Percentiles rank a stretch among this genome's conserved stretches.
phyloP scores from a whole-genome alignment of 1,140 invertebrate species.

The Philotrypesis tridentata region DNA sequence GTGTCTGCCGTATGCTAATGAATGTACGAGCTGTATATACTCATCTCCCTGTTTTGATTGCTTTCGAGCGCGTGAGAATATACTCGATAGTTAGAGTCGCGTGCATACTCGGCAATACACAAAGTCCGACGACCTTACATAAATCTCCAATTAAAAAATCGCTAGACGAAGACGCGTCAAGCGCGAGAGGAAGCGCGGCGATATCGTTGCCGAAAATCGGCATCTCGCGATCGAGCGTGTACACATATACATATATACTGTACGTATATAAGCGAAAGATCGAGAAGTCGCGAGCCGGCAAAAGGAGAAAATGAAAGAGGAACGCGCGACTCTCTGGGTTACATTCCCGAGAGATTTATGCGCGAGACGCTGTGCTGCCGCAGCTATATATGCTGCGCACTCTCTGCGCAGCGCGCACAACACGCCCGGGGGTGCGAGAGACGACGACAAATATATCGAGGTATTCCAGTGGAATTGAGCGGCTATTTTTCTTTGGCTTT shows the following conservation, averaged over 20 bases:
- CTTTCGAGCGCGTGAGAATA: neutral
- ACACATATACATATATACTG: too few species aligned
- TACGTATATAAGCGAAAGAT: neutral
- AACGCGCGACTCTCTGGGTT: slow-evolving; percentile 49
- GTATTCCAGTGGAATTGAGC: slow-evolving; percentile 71
- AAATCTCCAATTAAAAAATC: too few species aligned
- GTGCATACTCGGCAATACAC: too few species aligned
- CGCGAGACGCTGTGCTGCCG: slow-evolving; percentile 29
- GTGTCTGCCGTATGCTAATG: neutral
- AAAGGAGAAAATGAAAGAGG: neutral
- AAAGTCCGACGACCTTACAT: neutral
- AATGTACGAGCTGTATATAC: too few species aligned
- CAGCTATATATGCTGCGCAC: too few species aligned
- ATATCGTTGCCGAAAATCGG: neutral
- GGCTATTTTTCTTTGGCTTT: slow-evolving; percentile 9
- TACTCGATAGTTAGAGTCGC: too few species aligned
- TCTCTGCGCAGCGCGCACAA: slow-evolving; percentile 12
- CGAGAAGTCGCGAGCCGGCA: neutral
- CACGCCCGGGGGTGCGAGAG: slow-evolving; percentile 56
- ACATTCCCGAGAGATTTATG: slow-evolving; percentile 64
- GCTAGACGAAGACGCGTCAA: neutral
- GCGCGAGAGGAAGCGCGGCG: neutral
- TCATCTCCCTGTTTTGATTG: neutral
- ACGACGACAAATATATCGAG: slow-evolving; percentile 72
- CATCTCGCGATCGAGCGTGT: neutral